phyloP scores from a whole-genome alignment of 2,888 invertebrate genomes.

The Dolichomitus sp. region DNA sequence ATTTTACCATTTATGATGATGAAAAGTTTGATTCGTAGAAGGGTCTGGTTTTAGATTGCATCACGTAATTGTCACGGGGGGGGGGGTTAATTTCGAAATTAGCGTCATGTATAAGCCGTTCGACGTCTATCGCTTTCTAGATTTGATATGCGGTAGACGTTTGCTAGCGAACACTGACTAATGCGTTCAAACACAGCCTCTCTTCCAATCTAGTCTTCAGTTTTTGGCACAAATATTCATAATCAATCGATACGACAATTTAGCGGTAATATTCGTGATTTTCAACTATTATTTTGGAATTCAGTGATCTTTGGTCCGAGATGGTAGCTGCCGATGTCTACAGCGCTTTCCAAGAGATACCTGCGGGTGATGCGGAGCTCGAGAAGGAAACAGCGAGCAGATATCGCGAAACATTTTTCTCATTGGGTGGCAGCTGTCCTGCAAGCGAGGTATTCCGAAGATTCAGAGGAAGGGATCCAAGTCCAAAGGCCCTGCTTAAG shows the following conservation, averaged over 20 bases:
- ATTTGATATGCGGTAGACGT: too few relatives aligned
- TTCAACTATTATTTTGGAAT: not conserved
- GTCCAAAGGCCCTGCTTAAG: slow-evolving; percentile 92
- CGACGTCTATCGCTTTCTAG: too few relatives aligned
- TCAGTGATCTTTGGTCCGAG: slow-evolving; percentile 94
- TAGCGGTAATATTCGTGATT: not conserved
- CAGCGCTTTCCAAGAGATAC: slow-evolving; percentile 92
- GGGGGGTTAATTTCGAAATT: too few relatives aligned
- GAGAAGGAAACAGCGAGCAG: slow-evolving; percentile 89
- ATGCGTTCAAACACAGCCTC: too few relatives aligned
- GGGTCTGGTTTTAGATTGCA: too few relatives aligned
- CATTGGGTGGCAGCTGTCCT: slow-evolving; percentile 93
- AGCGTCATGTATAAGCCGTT: too few relatives aligned
- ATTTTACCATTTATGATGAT: too few relatives aligned
- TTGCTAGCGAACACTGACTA: too few relatives aligned
- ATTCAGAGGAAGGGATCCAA: slow-evolving; percentile 97
- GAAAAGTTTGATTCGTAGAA: too few relatives aligned
- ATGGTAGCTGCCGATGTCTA: slow-evolving; percentile 97
- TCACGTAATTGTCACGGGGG: too few relatives aligned
- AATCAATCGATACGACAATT: not conserved
- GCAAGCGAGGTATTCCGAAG: slow-evolving; percentile 95
- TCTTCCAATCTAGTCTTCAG: too few relatives aligned
- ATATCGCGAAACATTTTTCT: slow-evolving; percentile 94
- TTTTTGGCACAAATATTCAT: too few relatives aligned
- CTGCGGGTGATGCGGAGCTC: slow-evolving; percentile 87